Evolutionary conservation across 2,797 vertebrate genomes (phyloP), one percentile per base, ranked within the genome.

Genomic region (Pampus argenteus): DNA sequence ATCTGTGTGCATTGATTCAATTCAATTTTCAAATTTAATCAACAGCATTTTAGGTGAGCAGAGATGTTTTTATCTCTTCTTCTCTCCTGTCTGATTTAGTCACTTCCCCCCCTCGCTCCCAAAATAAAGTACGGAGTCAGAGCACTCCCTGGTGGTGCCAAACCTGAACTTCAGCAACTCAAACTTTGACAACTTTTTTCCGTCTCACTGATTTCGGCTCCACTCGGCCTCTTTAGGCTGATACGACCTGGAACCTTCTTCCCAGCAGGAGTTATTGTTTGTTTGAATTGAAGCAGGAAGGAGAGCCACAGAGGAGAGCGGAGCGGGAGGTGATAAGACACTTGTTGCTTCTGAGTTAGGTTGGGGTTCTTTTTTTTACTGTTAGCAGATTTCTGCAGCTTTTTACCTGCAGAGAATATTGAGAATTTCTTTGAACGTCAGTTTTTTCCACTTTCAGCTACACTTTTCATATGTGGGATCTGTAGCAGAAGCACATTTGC

Each of bases 141-240:
- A 94, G 93, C 92, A 78, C 93, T 91, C 93, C 87, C 93, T 94
- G 89, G 90, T 94, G 93, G 93, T 68, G 56, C 80, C 75, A 81
- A 54, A 59, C 31, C 78, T 86, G 90, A 93, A 94, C 81, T 92
- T 92, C 93, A 93, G 28, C 76, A 69, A 51, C 70, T 76, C 36
- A 76, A 91, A 83, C 86, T 91, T 56, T 5, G 40, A 26, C 59
- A 87, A 86, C 84, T 87, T 88, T 73, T 47, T 54, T 59, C 50
- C 23, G 49, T 22, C 22, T 28, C 42, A 56, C 13, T 0, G 14
- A 36, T 10, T 48, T 26, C 3, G 11, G 5, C 58, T 62, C 2
- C 22, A 0, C 7, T 23, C 17, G 9, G 29, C 38, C 11, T 38
- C 36, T 20, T 51, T 42, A 5, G 54, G 9, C 10, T 2, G 20